Conservation (phyloP, 2,888 invertebrate genomes). For the Iselma pallidipennis region DNA sequence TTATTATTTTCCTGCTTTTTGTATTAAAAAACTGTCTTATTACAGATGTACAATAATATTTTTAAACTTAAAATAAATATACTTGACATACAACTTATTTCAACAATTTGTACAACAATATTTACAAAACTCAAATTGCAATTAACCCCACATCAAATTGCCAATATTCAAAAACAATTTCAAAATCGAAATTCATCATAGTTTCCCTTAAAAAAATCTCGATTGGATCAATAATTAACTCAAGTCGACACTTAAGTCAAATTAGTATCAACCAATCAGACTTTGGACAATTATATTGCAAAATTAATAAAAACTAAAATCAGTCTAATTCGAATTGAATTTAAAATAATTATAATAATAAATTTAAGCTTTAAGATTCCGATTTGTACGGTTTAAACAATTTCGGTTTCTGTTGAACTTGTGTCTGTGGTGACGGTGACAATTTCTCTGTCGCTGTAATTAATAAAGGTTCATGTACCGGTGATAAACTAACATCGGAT, state of each 20-base stretch:
- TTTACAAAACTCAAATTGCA: not conserved
- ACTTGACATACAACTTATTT: not conserved
- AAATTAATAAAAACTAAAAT: not conserved
- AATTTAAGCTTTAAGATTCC: slow-evolving; percentile 52
- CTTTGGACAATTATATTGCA: not conserved
- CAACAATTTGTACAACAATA: not conserved
- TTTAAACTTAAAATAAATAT: not conserved
- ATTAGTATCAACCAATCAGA: too few relatives aligned
- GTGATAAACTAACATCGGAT: slow-evolving; percentile 54
- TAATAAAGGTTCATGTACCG: slow-evolving; percentile 47
- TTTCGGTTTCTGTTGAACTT: slow-evolving; percentile 61
- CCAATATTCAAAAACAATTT: not conserved
- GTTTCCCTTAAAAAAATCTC: not conserved
- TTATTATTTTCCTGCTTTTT: not conserved
- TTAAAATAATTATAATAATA: not conserved
- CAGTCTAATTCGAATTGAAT: not conserved
- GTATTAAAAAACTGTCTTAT: not conserved
- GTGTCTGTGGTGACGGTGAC: slow-evolving; percentile 47
- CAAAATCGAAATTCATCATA: too few relatives aligned
- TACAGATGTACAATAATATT: not conserved
- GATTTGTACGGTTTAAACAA: slow-evolving; percentile 78
- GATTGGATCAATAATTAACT: not conserved
- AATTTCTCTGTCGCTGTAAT: slow-evolving; percentile 47
- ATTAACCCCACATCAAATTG: not conserved
- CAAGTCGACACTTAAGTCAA: not conserved